Evolutionary conservation across 2,113 vertebrate genomes (phyloP).

Genomic region (Paralichthys olivaceus): DNA sequence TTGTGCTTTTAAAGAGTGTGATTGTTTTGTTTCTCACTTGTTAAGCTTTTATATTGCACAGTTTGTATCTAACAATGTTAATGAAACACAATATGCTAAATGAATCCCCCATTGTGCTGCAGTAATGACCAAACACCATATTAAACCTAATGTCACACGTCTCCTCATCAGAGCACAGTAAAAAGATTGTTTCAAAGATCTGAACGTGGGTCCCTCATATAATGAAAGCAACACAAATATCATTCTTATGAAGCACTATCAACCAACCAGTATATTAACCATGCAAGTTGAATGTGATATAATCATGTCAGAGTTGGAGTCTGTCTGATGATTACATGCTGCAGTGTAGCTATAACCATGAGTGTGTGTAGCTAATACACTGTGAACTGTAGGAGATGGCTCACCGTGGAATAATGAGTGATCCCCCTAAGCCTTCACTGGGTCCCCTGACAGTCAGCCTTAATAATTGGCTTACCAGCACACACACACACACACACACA

Average conservation of each 20-base stretch:
- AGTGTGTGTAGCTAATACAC: constrained; percentile 35
- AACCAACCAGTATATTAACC: constrained; percentile 8
- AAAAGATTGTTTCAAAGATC: constrained; percentile 12
- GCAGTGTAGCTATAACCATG: constrained; percentile 20
- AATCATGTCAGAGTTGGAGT: not conserved
- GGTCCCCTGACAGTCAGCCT: constrained; percentile 61
- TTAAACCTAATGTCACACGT: constrained; percentile 40
- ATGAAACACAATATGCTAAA: constrained; percentile 44
- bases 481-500: constrained; percentile 37
- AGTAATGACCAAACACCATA: constrained; percentile 40
- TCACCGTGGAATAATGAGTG: constrained; percentile 69
- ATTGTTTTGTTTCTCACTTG: constrained; percentile 56
- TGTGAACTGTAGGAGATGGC: constrained; percentile 45
- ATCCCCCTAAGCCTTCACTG: constrained; percentile 45
- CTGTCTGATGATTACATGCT: constrained; percentile 23
- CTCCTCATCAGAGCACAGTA: constrained; percentile 20
- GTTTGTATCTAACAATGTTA: constrained; percentile 50
- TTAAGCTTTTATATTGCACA: constrained; percentile 56
- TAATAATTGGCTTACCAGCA: constrained; percentile 67
- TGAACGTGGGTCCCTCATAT: constrained; percentile 8
- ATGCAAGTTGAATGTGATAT: constrained; percentile 7
- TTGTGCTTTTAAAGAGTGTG: constrained; percentile 40
- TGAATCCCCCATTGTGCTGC: constrained; percentile 39
- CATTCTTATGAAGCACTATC: constrained; percentile 25
- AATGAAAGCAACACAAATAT: constrained; percentile 16